Percentiles rank a stretch among this genome's conserved stretches.
These are phyloP conservation scores for Drosophila infuscata DNA, from an alignment of 2,888 invertebrate species.

Conservation along the genomic window DNA sequence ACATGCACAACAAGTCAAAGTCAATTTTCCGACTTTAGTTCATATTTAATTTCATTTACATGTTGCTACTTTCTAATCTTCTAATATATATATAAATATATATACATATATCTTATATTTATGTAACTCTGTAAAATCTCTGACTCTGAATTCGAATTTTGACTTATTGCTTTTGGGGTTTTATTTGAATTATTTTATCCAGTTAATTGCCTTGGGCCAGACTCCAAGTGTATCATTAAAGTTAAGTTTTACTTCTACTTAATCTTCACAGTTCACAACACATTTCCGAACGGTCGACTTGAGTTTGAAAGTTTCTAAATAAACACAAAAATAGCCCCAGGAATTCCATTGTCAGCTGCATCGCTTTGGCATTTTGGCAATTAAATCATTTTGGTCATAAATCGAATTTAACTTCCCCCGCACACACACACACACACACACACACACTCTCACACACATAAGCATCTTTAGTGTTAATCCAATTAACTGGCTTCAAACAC, in stretches of 20 bases:
- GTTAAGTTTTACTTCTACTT: slow-evolving; percentile 1
- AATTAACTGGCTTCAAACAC: slow-evolving; percentile 76
- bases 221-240: neutral
- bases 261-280: neutral
- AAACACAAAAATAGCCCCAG: slow-evolving; percentile 6
- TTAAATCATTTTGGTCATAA: slow-evolving; percentile 75
- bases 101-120: no score
- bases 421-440: slow-evolving; percentile 19
- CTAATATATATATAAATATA: neutral
- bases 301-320: slow-evolving; percentile 5
- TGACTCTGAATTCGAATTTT: neutral
- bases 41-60: neutral
- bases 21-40: neutral
- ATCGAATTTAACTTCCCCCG: slow-evolving; percentile 61
- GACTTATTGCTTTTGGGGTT: neutral
- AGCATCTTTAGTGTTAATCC: slow-evolving; percentile 65
- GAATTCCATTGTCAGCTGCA: slow-evolving; percentile 27
- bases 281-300: slow-evolving; percentile 10
- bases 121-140: no score
- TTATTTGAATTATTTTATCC: neutral
- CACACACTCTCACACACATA: neutral
- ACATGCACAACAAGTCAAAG: neutral
- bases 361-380: slow-evolving; percentile 64
- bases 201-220: neutral
- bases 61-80: neutral